Base-by-base conservation (phyloP, 2,888 invertebrate genomes). In the Aspidapion aeneum region DNA sequence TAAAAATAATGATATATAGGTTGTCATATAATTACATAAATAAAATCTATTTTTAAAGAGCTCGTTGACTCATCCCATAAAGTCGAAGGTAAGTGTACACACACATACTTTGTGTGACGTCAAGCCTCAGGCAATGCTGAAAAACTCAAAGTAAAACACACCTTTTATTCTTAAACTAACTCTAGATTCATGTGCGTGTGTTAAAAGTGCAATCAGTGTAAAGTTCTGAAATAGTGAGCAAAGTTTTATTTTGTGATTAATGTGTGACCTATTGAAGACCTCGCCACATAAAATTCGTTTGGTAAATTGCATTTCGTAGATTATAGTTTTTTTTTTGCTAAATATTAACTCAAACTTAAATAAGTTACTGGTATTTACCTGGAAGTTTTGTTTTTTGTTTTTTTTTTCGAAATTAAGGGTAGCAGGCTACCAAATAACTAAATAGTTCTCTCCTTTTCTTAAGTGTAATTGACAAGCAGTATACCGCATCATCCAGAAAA, bases 51-150 rank as follows among this genome's bases (percentile, higher is more conserved):
- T 35, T 35, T 7, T 35, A 12, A 12, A 3, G 35, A 12, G 16
- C 57, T 7, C 18, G 55, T 51, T 73, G 72, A 73, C 56, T 73
- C 73, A 73, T 55, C 50, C 63, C 60, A 65, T 70, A 35, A 35
- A 35, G 35, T n/a, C 35, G 35, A 35, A 68, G 67, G 65, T 66
- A 66, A 65, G 64, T 66, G 69, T 68, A 68, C 70, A 69, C 70
- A 72, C 72, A 70, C 70, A 66, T 63, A 66, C 69, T 69, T 67
- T 67, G 66, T 61, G 56, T 64, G 60, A 68, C 67, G 66, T 63
- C 63, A 65, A 49, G 51, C 62, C 68, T 66, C 68, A 67, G 12
- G 35, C 57, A 50, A 60, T 12, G 35, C 35, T 12, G 35, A 35
- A 3, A 35, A 35, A 12, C 35, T 3, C 12, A 12, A 35, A 35